Base-by-base conservation (phyloP, 2,113 vertebrate species). In the Rhinolophus sinicus region DNA sequence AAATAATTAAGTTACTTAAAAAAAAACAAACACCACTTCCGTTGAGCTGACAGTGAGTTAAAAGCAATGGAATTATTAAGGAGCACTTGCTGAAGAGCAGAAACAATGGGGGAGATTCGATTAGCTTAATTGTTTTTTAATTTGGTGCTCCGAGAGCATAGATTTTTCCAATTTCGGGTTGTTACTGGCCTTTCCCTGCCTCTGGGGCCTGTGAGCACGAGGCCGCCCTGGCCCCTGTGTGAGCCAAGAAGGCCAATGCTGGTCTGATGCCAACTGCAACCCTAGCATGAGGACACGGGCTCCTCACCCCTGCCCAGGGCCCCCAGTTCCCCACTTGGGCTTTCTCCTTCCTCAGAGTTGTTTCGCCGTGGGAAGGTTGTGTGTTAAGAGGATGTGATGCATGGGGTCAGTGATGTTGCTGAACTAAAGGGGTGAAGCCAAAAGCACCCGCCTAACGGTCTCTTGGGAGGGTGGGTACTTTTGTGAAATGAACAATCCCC, bases 1-100 rank as follows among this genome's bases (percentile, higher is more conserved):
- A 93, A 94, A 95, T 97, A 95, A 97, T 96, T 60, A 64, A 86
- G 93, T 97, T 97, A 97, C 82, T 78, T 96, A 54, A 54, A 16
- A 50, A 9, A 94, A 95, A 96, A 97, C 40, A 40, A 3, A 44
- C 40, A 50, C 38, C 72, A 86, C 93, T 97, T 97, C 82, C 19
- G 8, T 81, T 70, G 85, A 64, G 69, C 82, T 35, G 83, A 94
- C 62, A 65, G 65, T 93, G 93, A 91, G 81, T 81, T 91, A 69
- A 89, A 73, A 97, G 91, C 89, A 82, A 83, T n/a, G 64, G 64
- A 21, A 89, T 93, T 88, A 95, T 76, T 85, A 83, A 95, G 67
- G 40, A 92, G 72, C 33, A 76, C 90, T 96, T 93, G 82, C 73
- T 1, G 0, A 81, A 60, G 96, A 96, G 84, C 56, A 95, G 77